These are phyloP conservation scores for Nudaria mundana DNA, from an alignment of 2,888 invertebrate genomes.

Conservation along the genomic window DNA sequence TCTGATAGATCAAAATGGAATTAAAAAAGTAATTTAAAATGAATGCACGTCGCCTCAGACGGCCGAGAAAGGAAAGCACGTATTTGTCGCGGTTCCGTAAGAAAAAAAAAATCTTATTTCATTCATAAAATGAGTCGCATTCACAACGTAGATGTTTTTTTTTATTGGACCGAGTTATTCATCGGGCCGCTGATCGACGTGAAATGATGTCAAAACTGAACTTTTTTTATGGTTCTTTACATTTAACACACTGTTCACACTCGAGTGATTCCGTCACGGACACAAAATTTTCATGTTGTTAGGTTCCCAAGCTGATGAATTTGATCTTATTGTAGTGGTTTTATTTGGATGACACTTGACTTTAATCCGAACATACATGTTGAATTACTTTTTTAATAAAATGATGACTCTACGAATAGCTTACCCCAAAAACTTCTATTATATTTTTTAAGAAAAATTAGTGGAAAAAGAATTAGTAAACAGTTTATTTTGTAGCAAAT, in stretches of 20 bases:
- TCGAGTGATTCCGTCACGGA: slow-evolving; percentile 62
- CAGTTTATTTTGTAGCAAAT: no score
- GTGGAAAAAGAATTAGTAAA: no score
- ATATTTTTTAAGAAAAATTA: no score
- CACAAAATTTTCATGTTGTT: slow-evolving; percentile 33
- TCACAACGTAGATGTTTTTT: slow-evolving; percentile 54
- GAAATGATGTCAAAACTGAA: slow-evolving; percentile 71
- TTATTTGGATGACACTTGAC: slow-evolving; percentile 13
- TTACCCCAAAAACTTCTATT: no score
- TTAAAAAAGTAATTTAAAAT: slow-evolving; percentile 60
- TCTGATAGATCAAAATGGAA: slow-evolving; percentile 47
- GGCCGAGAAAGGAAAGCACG: slow-evolving; percentile 75
- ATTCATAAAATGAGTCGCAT: slow-evolving; percentile 80
- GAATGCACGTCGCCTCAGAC: slow-evolving; percentile 72
- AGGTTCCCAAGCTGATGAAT: slow-evolving; percentile 44
- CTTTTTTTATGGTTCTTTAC: slow-evolving; percentile 39
- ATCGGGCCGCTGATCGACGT: slow-evolving; percentile 65
- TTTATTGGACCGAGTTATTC: slow-evolving; percentile 35
- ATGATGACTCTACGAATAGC: no score
- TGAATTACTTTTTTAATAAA: neutral
- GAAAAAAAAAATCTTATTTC: slow-evolving; percentile 75
- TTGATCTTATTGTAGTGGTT: slow-evolving; percentile 33
- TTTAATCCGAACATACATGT: slow-evolving; percentile 19
- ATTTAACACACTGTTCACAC: slow-evolving; percentile 74
- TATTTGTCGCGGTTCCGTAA: slow-evolving; percentile 72